Evolutionary conservation across 1,140 invertebrate species (phyloP).

Genomic region (Triops cancriformis): DNA sequence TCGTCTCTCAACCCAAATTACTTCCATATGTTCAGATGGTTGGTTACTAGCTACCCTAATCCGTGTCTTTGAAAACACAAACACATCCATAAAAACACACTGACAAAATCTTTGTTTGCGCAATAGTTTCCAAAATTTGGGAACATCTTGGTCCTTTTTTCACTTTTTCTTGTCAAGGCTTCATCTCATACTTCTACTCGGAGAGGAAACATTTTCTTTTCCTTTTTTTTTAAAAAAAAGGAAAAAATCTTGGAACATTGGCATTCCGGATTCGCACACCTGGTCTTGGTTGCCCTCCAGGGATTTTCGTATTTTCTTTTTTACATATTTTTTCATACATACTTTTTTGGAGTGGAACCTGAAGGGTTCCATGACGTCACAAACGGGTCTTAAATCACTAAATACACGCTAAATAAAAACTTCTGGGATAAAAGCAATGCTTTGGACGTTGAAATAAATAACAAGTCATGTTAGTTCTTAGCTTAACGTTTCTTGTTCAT

Average conservation of each 20-base stretch:
- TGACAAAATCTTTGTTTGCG: neutral
- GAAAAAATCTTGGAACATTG: neutral
- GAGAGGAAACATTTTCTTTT: too few species aligned
- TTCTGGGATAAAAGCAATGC: too few species aligned
- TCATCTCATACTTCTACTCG: too few species aligned
- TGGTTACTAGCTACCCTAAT: neutral
- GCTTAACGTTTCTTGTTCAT: too few species aligned
- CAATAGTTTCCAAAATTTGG: neutral
- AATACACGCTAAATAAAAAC: neutral
- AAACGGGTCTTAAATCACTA: neutral
- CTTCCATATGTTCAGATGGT: neutral
- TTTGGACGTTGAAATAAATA: too few species aligned
- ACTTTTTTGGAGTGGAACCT: neutral
- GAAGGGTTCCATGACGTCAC: neutral
- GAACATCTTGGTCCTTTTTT: too few species aligned
- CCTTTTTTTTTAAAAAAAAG: too few species aligned
- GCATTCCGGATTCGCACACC: slow-evolving; percentile 15
- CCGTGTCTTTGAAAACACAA: neutral
- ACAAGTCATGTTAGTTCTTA: too few species aligned
- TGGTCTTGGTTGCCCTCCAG: neutral
- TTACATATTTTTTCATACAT: neutral
- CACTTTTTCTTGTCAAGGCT: too few species aligned
- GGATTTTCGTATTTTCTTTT: neutral
- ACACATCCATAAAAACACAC: neutral
- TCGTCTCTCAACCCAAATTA: slow-evolving; percentile 14